phyloP scores from a whole-genome alignment of 2,888 invertebrate species.

The Pterobdella sp. region DNA sequence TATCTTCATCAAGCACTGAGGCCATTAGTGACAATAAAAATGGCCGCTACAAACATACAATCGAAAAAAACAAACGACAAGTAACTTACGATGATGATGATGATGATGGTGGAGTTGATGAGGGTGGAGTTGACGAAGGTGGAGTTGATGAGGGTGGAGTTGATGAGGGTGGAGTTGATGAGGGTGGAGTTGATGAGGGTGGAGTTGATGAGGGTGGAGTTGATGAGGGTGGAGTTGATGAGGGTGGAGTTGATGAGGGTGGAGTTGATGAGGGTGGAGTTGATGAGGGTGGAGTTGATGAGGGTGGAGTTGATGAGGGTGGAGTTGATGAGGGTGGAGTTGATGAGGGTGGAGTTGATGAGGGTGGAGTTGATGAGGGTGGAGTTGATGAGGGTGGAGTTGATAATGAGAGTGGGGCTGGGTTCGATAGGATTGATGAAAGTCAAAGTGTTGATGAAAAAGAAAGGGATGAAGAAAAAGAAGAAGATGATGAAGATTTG shows the following conservation, averaged over 20 bases:
- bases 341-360: not conserved
- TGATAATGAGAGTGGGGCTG: not conserved
- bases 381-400: not conserved
- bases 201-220: not conserved
- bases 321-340: not conserved
- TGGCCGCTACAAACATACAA: too few relatives aligned
- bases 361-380: not conserved
- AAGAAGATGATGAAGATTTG: not conserved
- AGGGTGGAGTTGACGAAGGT: not conserved
- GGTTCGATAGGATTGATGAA: not conserved
- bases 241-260: not conserved
- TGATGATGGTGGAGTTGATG: not conserved
- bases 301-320: not conserved
- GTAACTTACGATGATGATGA: not conserved
- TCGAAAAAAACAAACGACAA: too few relatives aligned
- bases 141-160: not conserved
- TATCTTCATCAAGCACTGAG: too few relatives aligned
- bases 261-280: not conserved
- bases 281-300: conserved; percentile 2
- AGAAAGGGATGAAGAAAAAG: not conserved
- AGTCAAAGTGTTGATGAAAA: not conserved
- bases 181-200: not conserved
- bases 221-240: conserved; percentile 3
- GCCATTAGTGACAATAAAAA: too few relatives aligned
- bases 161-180: not conserved